Evolutionary conservation across 2,797 vertebrate genomes (phyloP).

Genomic region (Myoxocephalus aenaeus): DNA sequence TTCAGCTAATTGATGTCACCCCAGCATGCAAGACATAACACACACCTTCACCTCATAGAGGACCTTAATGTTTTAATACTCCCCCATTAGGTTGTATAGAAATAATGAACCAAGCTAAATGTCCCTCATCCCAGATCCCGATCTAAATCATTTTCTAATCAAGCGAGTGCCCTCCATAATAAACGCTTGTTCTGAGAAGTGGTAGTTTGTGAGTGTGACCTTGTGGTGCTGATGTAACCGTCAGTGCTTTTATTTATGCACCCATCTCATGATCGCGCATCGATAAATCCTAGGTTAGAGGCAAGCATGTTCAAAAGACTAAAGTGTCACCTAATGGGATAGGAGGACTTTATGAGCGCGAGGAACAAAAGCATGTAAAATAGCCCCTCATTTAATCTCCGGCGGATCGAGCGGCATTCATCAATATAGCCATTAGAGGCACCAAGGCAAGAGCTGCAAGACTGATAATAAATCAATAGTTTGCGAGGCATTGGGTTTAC

Average conservation of each 20-base stretch:
- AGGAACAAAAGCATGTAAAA: conserved; percentile 70
- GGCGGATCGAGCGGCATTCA: conserved; percentile 51
- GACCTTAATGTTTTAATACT: conserved; percentile 65
- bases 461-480: conserved; percentile 66
- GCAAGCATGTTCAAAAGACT: conserved; percentile 54
- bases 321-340: conserved; percentile 59
- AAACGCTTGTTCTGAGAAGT: conserved; percentile 67
- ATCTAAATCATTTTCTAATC: conserved; percentile 86
- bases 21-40: conserved; percentile 17
- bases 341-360: conserved; percentile 61
- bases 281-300: conserved; percentile 69
- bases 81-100: conserved; percentile 67
- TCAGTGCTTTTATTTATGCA: conserved; percentile 78
- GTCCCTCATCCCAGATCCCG: conserved; percentile 53
- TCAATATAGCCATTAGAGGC: conserved; percentile 57
- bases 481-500: conserved; percentile 48
- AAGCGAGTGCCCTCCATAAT: conserved; percentile 80
- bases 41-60: conserved; percentile 42
- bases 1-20: conserved; percentile 45
- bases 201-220: conserved; percentile 65
- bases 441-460: conserved; percentile 46
- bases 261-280: conserved; percentile 48
- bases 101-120: conserved; percentile 76
- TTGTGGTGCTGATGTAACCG: conserved; percentile 65
- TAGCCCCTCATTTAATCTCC: conserved; percentile 57